These are phyloP conservation scores for Esox masquinongy DNA, from an alignment of 2,797 vertebrate genomes.

Conservation along the genomic window DNA sequence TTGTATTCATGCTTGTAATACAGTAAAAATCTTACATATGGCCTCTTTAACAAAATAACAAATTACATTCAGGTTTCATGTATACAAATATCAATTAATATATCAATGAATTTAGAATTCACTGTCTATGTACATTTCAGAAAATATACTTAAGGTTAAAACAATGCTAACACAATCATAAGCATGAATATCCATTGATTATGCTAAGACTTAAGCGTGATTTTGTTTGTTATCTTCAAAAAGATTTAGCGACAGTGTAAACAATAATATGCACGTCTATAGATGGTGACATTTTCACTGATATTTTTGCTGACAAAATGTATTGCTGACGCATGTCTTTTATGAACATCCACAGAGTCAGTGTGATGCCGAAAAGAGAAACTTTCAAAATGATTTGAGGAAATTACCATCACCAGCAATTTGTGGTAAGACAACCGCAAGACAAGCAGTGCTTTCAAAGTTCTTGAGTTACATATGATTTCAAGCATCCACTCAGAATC, in stretches of 20 bases:
- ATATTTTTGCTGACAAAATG: background rate
- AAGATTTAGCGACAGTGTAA: background rate
- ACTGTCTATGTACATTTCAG: background rate
- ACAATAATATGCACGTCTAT: background rate
- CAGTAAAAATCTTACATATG: no score
- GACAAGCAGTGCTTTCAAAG: background rate
- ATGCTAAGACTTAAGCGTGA: background rate
- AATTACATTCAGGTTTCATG: background rate
- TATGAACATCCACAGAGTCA: conserved; percentile 52
- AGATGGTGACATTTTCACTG: background rate
- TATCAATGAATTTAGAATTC: background rate
- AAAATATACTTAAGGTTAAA: background rate
- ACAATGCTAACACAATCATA: background rate
- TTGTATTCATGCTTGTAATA: no score
- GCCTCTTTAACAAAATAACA: background rate
- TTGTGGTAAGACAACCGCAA: background rate
- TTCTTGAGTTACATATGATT: background rate
- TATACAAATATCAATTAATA: background rate
- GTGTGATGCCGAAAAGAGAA: conserved; percentile 12
- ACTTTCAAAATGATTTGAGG: background rate
- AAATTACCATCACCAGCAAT: background rate
- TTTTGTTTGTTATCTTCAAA: background rate
- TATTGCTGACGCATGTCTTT: background rate
- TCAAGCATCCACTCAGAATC: background rate
- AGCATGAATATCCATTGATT: background rate